These are phyloP conservation scores for Sinocyclocheilus anophthalmus DNA, from an alignment of 2,113 vertebrate species.

Conservation along the genomic window DNA sequence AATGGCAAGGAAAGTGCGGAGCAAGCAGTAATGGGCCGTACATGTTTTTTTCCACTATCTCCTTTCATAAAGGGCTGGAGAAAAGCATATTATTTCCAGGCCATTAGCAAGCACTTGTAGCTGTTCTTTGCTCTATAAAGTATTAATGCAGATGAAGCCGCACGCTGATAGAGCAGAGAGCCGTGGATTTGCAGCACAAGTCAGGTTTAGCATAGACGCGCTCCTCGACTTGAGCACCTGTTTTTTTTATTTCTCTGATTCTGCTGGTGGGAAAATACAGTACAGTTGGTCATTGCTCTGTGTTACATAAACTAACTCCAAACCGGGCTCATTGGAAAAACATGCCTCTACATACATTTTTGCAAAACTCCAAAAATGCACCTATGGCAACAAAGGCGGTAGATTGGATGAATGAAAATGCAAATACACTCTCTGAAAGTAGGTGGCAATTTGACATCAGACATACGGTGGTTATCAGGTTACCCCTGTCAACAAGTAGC, in stretches of 20 bases:
- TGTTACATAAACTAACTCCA: neutral
- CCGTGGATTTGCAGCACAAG: slow-evolving; percentile 34
- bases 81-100: slow-evolving; percentile 58
- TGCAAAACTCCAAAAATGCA: neutral
- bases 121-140: slow-evolving; percentile 45
- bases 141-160: slow-evolving; percentile 42
- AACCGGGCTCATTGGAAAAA: neutral
- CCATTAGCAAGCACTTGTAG: slow-evolving; percentile 54
- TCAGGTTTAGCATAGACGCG: neutral
- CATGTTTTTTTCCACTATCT: neutral
- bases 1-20: slow-evolving; percentile 26
- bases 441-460: too few relatives aligned
- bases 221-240: neutral
- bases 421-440: too few relatives aligned
- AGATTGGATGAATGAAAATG: too few relatives aligned
- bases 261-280: slow-evolving; percentile 4
- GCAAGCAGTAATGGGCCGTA: slow-evolving; percentile 34
- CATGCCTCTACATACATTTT: neutral
- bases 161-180: slow-evolving; percentile 33
- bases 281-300: neutral
- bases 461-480: too few relatives aligned
- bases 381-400: neutral
- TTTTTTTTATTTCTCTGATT: neutral
- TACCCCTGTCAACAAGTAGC: too few relatives aligned
- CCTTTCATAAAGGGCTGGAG: slow-evolving; percentile 29